Evolutionary conservation across 2,113 vertebrate genomes (phyloP).

Genomic region (Cranoglanis bouderius): DNA sequence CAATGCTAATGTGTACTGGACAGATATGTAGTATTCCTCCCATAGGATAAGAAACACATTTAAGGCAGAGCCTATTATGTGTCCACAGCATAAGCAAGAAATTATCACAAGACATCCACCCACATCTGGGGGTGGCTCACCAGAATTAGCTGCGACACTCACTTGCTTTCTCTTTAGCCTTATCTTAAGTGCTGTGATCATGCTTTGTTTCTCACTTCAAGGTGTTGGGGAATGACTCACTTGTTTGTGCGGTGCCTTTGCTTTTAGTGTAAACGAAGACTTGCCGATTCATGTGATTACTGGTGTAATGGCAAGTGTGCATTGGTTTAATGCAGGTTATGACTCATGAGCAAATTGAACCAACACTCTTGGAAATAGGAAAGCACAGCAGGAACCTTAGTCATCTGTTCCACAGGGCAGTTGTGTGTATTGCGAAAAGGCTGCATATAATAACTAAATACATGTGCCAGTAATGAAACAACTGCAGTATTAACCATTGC

Average conservation of each 20-base stretch:
- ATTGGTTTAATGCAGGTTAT: not conserved
- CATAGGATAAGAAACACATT: not conserved
- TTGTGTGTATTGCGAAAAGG: not conserved
- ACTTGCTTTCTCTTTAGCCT: not conserved
- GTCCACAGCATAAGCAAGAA: not conserved
- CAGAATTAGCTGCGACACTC: not conserved
- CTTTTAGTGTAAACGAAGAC: slow-evolving; percentile 3
- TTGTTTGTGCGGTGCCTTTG: slow-evolving; percentile 21
- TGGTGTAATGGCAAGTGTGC: slow-evolving; percentile 5
- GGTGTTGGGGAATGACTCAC: slow-evolving; percentile 26
- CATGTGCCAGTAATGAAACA: not conserved
- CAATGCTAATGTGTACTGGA: not conserved
- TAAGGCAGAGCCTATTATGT: not conserved
- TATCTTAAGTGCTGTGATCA: slow-evolving; percentile 8
- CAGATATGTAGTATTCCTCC: not conserved
- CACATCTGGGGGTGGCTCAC: not conserved
- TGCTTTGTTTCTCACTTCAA: slow-evolving; percentile 22
- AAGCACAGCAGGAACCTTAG: not conserved
- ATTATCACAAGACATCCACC: not conserved
- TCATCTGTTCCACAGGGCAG: slow-evolving; percentile 19
- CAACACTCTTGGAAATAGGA: not conserved
- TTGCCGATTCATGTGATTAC: not conserved
- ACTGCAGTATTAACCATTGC: slow-evolving; percentile 7
- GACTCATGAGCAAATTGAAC: slow-evolving; percentile 26
- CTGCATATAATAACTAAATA: slow-evolving; percentile 11